Evolutionary conservation across 1,140 invertebrate genomes (phyloP).

Genomic region (Teleopsis dalmanni): DNA sequence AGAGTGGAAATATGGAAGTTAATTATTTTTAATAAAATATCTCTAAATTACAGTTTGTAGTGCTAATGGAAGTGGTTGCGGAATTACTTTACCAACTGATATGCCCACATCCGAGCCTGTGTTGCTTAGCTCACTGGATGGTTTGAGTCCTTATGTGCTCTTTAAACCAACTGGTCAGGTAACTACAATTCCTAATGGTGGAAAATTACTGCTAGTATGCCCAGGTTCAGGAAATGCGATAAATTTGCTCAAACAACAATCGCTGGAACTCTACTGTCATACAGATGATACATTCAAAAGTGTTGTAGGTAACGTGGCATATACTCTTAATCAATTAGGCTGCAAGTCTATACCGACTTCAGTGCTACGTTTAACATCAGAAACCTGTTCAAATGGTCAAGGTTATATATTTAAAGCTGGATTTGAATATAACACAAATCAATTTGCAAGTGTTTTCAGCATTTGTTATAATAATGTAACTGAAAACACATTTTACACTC

Average conservation of each 20-base stretch:
- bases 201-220: not conserved
- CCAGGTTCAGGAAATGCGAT: slow-evolving; percentile 2
- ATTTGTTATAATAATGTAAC: slow-evolving; percentile 23
- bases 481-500: slow-evolving; percentile 26
- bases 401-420: slow-evolving; percentile 7
- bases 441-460: slow-evolving; percentile 2
- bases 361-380: not conserved
- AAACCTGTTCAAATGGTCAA: not conserved
- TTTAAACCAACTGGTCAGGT: slow-evolving; percentile 6
- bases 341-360: slow-evolving; percentile 5
- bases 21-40: too few relatives aligned
- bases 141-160: not conserved
- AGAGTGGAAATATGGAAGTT: too few relatives aligned
- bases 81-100: slow-evolving; percentile 2
- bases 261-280: not conserved
- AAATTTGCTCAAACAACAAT: not conserved
- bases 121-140: not conserved
- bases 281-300: not conserved
- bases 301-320: not conserved
- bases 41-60: too few relatives aligned
- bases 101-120: slow-evolving; percentile 1
- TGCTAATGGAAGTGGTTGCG: not conserved
- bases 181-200: not conserved
- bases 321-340: not conserved
- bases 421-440: not conserved